Evolutionary conservation across 2,113 vertebrate species (phyloP), one percentile per base, ranked within the genome.

Genomic region (Fregetta grallaria): DNA sequence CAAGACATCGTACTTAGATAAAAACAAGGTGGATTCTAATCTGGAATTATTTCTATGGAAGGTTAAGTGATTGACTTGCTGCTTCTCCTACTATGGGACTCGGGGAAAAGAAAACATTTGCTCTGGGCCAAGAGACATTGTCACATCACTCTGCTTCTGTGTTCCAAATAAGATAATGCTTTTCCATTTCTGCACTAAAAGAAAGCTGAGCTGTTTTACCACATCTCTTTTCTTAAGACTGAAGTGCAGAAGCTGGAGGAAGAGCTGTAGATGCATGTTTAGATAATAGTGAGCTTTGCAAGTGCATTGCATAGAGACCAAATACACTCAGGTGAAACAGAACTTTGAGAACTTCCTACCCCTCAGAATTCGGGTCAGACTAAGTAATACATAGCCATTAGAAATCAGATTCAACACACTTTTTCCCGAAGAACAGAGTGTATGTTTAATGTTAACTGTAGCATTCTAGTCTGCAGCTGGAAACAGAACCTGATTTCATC

Each of bases 231-330:
- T 73, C 40, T 44, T 92, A 91, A 98, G 96, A 91, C 87, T 40
- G 96, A 88, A 94, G 92, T 97, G 61, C 90, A 97, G 76, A 97
- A 98, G 47, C 95, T 98, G 38, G 96, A 98, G 82, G 90, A 97
- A 86, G 97, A 98, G 36, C 50, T 98, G 26, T 93, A 96, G 8
- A 97, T 81, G 86, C 63, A n/a, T 25, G 1, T 36, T 94, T 91
- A 71, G 96, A 97, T 82, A 97, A 96, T 22, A 85, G 76, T 34
- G 90, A 96, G 34, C 96, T 98, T 52, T 76, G 38, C 44, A 97
- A 96, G 36, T 29, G 83, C 45, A 97, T 82, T 88, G 93, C 27
- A 50, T 97, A 34, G 94, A 98, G 67, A 81, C 59, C 66, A 98
- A 82, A 84, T 96, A 97, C 80, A 73, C 91, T 91, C 95, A 96